Conservation (phyloP, 2,113 vertebrate species). For the Cairina moschata region DNA sequence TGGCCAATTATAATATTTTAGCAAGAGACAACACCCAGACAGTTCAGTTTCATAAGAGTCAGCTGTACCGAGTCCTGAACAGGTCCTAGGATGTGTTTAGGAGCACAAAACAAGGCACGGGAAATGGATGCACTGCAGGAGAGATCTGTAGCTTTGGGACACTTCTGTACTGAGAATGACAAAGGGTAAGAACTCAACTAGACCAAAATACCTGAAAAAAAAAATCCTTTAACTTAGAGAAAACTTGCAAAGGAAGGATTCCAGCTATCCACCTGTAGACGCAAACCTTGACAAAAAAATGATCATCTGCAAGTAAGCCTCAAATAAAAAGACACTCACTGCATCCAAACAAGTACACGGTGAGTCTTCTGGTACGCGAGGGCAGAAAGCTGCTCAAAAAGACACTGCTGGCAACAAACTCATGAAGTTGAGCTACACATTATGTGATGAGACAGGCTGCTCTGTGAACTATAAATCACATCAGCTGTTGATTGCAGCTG, state of each 20-base stretch:
- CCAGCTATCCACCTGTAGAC: not conserved
- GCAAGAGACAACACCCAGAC: conserved; percentile 35
- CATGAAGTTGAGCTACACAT: not conserved
- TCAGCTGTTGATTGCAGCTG: not conserved
- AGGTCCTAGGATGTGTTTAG: not conserved
- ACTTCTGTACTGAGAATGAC: not conserved
- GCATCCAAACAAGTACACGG: not conserved
- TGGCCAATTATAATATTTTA: not conserved
- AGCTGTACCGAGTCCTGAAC: not conserved
- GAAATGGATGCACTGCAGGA: not conserved
- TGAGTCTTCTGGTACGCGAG: not conserved
- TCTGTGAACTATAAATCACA: not conserved
- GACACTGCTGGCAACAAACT: not conserved
- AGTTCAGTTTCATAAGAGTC: not conserved
- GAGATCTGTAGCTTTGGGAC: not conserved
- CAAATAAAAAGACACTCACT: not conserved
- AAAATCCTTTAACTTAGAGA: not conserved
- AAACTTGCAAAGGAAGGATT: not conserved
- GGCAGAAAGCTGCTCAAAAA: not conserved
- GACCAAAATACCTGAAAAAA: not conserved
- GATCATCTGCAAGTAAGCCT: not conserved
- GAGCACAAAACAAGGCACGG: not conserved
- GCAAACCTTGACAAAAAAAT: not conserved
- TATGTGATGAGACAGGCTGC: not conserved
- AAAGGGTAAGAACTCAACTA: not conserved